These are phyloP conservation scores for Oreochromis niloticus DNA, from an alignment of 2,113 vertebrate genomes.

Conservation along the genomic window DNA sequence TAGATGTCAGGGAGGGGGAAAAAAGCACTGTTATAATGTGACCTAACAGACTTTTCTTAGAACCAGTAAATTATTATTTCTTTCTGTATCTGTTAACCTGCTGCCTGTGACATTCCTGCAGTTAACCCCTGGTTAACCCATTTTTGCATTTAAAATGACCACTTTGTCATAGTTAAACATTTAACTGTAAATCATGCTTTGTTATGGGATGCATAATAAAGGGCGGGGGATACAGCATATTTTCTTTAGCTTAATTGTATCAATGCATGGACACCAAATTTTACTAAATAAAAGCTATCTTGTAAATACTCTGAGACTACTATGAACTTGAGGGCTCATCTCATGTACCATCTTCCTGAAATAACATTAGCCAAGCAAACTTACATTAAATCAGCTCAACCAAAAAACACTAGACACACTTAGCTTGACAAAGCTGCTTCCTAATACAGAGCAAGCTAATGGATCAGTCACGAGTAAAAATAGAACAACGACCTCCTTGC, in stretches of 20 bases:
- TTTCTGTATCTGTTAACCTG: background rate
- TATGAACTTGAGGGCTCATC: background rate
- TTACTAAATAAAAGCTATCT: fast-evolving
- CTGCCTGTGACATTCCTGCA: slow-evolving; percentile 31
- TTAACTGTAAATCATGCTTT: background rate
- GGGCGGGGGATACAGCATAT: fast-evolving
- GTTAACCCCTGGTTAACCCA: slow-evolving; percentile 36
- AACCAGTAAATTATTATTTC: background rate
- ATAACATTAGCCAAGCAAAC: background rate
- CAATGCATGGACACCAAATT: background rate
- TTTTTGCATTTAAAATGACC: slow-evolving; percentile 30
- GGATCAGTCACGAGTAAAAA: fast-evolving
- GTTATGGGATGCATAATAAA: background rate
- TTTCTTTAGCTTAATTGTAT: background rate
- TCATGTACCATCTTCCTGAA: background rate
- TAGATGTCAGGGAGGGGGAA: background rate
- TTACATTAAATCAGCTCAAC: background rate
- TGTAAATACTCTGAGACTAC: background rate
- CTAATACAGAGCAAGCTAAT: background rate
- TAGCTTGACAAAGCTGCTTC: background rate
- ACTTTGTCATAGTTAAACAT: background rate
- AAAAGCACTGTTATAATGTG: background rate
- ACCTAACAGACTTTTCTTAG: background rate
- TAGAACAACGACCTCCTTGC: background rate
- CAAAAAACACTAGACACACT: fast-evolving